Percentiles rank a stretch among this genome's conserved stretches.
Evolutionary conservation across 1,140 invertebrate species (phyloP).

Genomic region (Diabrotica undecimpunctata): DNA sequence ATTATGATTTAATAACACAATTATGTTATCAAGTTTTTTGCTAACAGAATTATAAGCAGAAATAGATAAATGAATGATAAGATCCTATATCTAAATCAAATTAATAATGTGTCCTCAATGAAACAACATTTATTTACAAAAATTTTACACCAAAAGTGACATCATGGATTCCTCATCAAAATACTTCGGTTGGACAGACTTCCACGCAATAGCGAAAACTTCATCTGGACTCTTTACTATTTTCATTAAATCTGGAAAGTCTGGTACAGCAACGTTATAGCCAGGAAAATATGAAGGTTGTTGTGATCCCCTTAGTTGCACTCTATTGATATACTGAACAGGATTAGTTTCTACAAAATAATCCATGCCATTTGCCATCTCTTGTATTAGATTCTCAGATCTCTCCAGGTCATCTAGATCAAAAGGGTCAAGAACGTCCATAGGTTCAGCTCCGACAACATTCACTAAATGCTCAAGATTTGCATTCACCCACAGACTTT

Average conservation of each 20-base stretch:
- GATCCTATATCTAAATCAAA: no score
- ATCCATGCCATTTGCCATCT: conserved; percentile 36
- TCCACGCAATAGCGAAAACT: conserved; percentile 40
- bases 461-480: conserved; percentile 28
- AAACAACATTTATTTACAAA: no score
- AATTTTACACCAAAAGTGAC: background rate
- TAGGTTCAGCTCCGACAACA: conserved; percentile 39
- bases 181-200: conserved; percentile 39
- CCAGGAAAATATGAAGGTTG: conserved; percentile 42
- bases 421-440: conserved; percentile 21
- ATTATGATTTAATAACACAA: no score
- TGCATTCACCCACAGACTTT: conserved; percentile 33
- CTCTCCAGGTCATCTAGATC: conserved; percentile 28
- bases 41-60: no score
- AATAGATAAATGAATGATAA: no score
- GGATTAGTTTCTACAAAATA: conserved; percentile 37
- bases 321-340: conserved; percentile 35
- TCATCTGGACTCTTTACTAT: conserved; percentile 37
- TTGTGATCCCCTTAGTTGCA: conserved; percentile 40
- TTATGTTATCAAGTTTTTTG: no score
- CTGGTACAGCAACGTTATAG: conserved; percentile 35
- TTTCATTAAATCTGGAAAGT: conserved; percentile 35
- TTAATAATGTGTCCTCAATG: no score
- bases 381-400: conserved; percentile 25
- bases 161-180: conserved; percentile 38